Percentiles rank a stretch among this genome's conserved stretches.
phyloP scores from a whole-genome alignment of 2,888 invertebrate genomes.

The Hemicrepidius hirtus region DNA sequence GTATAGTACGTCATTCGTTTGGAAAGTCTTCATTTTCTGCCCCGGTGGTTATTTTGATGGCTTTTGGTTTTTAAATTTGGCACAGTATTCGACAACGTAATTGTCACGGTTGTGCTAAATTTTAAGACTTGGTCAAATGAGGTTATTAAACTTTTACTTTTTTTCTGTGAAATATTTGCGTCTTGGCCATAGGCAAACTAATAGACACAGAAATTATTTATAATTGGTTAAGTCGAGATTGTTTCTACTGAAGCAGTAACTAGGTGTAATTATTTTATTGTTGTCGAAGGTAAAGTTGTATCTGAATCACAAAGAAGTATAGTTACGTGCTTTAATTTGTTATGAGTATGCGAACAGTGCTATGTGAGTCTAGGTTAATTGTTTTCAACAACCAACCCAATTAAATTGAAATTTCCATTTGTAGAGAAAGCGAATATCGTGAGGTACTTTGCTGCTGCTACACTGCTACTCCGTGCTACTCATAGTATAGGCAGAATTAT shows the following conservation, averaged over 20 bases:
- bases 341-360: conserved; percentile 9
- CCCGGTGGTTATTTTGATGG: conserved; percentile 29
- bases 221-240: background rate
- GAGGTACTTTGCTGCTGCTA: no score
- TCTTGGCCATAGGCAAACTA: background rate
- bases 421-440: conserved; percentile 30
- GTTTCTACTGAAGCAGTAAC: background rate
- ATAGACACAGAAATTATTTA: no score
- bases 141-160: conserved; percentile 37
- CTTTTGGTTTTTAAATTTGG: conserved; percentile 27
- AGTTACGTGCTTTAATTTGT: conserved; percentile 29
- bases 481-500: background rate
- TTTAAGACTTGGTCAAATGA: conserved; percentile 24
- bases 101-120: conserved; percentile 26
- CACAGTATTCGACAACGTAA: conserved; percentile 20
- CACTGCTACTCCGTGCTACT: no score
- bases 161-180: conserved; percentile 14
- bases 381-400: conserved; percentile 27
- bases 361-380: conserved; percentile 42
- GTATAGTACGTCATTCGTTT: conserved; percentile 11
- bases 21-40: conserved; percentile 24
- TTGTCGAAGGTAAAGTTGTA: conserved; percentile 19
- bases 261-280: conserved; percentile 6
- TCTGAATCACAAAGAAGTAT: conserved; percentile 23
- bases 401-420: conserved; percentile 29